Evolutionary conservation across 2,113 vertebrate species (phyloP).

Genomic region (Ovibos moschatus): DNA sequence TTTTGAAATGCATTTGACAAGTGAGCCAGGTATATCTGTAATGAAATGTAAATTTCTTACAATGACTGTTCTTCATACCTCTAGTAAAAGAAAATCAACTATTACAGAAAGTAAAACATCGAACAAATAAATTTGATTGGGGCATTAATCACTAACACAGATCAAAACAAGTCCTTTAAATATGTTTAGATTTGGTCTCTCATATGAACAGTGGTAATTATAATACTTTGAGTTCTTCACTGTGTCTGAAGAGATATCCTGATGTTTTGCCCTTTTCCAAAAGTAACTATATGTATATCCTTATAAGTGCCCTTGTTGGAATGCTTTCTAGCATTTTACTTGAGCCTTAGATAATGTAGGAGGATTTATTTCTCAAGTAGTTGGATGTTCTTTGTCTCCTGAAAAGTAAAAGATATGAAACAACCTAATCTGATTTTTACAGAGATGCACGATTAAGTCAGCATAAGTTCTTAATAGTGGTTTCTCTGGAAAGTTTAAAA

Average conservation of each 20-base stretch:
- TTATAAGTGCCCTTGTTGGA: not conserved
- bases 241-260: not conserved
- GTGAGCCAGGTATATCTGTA: not conserved
- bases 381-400: not conserved
- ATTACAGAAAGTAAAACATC: not conserved
- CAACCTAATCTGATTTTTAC: not conserved
- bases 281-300: not conserved
- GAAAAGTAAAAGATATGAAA: not conserved
- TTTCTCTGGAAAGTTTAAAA: not conserved
- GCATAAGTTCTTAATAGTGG: not conserved
- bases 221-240: no score
- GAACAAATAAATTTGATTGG: not conserved
- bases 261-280: not conserved
- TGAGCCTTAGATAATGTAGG: not conserved
- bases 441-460: not conserved
- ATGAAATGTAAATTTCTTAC: not conserved
- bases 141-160: not conserved
- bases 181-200: not conserved
- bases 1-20: not conserved
- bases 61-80: not conserved
- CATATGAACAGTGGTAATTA: no score
- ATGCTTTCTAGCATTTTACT: not conserved
- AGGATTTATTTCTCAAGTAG: not conserved
- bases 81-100: not conserved
- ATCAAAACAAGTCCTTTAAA: not conserved